These are phyloP conservation scores for Bovichtus diacanthus DNA, from an alignment of 2,797 vertebrate species.

Conservation along the genomic window DNA sequence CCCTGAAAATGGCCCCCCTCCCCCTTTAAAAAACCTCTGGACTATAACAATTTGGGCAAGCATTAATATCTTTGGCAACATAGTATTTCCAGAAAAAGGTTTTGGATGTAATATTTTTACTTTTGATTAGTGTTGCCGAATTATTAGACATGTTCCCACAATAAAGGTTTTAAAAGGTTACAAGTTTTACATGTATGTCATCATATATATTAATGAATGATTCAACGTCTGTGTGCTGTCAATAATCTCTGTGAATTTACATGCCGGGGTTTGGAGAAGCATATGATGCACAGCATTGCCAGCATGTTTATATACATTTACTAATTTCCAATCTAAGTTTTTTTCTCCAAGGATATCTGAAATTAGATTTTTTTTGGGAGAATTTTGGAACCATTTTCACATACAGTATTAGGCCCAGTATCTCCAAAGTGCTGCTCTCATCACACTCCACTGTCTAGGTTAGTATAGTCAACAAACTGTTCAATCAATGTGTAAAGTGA, in stretches of 20 bases:
- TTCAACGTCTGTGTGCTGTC: not conserved
- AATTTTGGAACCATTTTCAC: not conserved
- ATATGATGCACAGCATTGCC: no score
- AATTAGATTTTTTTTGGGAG: not conserved
- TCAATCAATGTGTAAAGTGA: not conserved
- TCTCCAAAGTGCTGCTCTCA: not conserved
- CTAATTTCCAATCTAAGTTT: no score
- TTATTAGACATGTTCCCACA: not conserved
- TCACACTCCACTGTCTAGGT: not conserved
- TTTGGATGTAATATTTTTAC: not conserved
- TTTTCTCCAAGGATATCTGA: not conserved
- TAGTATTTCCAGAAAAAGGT: not conserved
- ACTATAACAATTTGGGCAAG: not conserved
- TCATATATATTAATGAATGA: not conserved
- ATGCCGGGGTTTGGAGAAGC: no score
- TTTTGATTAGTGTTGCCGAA: not conserved
- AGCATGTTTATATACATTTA: not conserved
- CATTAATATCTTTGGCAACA: not conserved
- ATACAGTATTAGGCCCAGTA: not conserved
- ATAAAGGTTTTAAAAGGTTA: not conserved
- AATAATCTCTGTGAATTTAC: not conserved
- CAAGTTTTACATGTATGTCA: not conserved
- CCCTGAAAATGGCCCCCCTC: no score
- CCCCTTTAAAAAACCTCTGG: no score
- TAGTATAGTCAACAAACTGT: not conserved